Conservation (phyloP, 2,888 invertebrate species). For the Meiosimyza platycephala region DNA sequence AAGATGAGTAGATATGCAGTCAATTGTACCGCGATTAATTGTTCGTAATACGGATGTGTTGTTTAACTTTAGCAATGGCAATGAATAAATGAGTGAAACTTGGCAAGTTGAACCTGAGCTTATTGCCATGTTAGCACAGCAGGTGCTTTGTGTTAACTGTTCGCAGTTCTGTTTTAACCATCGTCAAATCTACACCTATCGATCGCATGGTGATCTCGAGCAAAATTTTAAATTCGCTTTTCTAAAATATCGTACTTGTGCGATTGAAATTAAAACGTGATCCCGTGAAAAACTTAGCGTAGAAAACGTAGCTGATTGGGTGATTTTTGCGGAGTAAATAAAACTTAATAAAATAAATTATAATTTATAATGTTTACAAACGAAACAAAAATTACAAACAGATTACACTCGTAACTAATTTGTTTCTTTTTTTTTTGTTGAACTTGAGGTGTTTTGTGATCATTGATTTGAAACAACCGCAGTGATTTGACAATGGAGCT, state of each 20-base stretch:
- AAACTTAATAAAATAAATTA: too few relatives aligned
- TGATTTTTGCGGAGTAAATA: too few relatives aligned
- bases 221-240: background rate
- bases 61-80: constrained; percentile 16
- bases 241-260: background rate
- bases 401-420: too few relatives aligned
- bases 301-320: too few relatives aligned
- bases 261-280: too few relatives aligned
- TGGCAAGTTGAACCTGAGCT: constrained; percentile 10
- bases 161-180: constrained; percentile 43
- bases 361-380: too few relatives aligned
- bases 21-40: background rate
- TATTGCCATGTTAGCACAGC: constrained; percentile 28
- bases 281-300: too few relatives aligned
- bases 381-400: too few relatives aligned
- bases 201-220: background rate
- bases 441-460: too few relatives aligned
- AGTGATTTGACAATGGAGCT: too few relatives aligned
- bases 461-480: too few relatives aligned
- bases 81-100: constrained; percentile 3
- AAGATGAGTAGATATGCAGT: background rate
- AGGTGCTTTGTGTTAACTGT: constrained; percentile 39
- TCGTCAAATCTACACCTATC: constrained; percentile 38
- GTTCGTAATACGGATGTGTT: constrained; percentile 3
- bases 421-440: too few relatives aligned